These are phyloP conservation scores for Solea solea DNA, from an alignment of 2,113 vertebrate species.

Conservation along the genomic window DNA sequence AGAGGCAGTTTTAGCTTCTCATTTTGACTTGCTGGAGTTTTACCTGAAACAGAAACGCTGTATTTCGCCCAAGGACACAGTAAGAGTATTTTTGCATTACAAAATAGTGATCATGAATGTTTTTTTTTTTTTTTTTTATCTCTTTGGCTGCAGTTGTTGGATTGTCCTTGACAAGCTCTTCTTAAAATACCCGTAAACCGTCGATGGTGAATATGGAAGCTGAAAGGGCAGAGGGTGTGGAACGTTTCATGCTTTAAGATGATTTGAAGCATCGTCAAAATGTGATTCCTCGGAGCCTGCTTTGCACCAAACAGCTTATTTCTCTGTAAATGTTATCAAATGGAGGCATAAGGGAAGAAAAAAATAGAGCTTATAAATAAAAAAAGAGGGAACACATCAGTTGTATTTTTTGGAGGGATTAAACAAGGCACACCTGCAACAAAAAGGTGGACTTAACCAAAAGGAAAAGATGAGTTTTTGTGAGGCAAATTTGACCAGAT, in stretches of 20 bases:
- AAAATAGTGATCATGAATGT: neutral
- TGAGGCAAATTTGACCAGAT: too few species aligned
- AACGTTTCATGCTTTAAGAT: constrained; percentile 48
- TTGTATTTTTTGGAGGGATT: constrained; percentile 19
- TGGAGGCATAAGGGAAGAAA: neutral
- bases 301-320: too few species aligned
- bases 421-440: constrained; percentile 2
- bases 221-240: constrained; percentile 3
- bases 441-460: neutral
- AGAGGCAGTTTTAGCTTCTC: too few species aligned
- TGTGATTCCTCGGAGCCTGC: too few species aligned
- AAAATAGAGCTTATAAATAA: constrained; percentile 10
- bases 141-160: neutral
- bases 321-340: too few species aligned
- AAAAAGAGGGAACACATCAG: neutral
- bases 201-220: neutral
- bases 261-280: constrained; percentile 38
- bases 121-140: constrained; percentile 13
- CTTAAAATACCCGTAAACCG: too few species aligned
- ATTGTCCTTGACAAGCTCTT: constrained; percentile 7
- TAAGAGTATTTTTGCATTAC: constrained; percentile 7
- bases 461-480: neutral
- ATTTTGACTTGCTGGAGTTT: too few species aligned
- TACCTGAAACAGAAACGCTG: too few species aligned
- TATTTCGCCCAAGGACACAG: neutral